phyloP scores from a whole-genome alignment of 2,797 vertebrate genomes.

The Falco rusticolus region DNA sequence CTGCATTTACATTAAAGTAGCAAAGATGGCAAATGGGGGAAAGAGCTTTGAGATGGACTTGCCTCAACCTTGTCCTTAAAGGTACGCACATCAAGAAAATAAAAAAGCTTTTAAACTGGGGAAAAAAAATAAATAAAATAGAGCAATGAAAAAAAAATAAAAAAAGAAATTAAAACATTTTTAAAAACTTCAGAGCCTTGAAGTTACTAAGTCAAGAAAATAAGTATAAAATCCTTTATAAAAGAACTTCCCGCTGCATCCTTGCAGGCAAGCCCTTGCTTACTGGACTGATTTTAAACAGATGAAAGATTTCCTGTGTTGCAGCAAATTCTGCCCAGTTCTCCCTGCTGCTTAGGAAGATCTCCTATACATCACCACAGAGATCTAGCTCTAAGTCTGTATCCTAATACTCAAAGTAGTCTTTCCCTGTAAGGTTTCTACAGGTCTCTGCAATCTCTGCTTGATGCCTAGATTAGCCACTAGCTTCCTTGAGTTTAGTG shows the following conservation, averaged over 20 bases:
- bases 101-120: background rate
- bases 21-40: background rate
- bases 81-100: background rate
- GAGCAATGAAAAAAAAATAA: background rate
- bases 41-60: background rate
- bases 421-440: background rate
- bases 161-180: background rate
- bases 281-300: background rate
- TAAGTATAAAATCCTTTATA: background rate
- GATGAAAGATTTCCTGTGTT: background rate
- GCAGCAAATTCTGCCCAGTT: background rate
- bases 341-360: background rate
- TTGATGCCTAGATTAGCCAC: background rate
- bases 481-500: background rate
- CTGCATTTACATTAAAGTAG: background rate
- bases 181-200: background rate
- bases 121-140: background rate
- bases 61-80: background rate
- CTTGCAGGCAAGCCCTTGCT: background rate
- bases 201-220: background rate
- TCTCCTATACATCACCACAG: background rate
- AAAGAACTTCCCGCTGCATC: background rate
- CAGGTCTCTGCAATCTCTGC: background rate
- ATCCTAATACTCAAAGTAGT: background rate
- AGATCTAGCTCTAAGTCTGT: background rate